Conservation (phyloP, 2,888 invertebrate genomes). For the Pristionchus entomophagus region DNA sequence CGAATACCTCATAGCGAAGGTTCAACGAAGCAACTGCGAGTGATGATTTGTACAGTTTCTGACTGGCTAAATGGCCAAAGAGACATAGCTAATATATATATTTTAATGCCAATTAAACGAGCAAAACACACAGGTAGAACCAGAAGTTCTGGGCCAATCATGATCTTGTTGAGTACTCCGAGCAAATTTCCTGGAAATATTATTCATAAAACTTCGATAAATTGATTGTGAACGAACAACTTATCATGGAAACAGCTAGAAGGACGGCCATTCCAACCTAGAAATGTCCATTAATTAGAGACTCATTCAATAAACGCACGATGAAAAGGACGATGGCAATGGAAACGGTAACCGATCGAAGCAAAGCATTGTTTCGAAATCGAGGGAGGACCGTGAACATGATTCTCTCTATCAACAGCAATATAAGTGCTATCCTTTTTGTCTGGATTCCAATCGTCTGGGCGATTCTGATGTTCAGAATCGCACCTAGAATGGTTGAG, state of each 20-base stretch:
- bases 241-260: background rate
- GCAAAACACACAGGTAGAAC: background rate
- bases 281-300: background rate
- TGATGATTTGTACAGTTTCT: background rate
- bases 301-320: background rate
- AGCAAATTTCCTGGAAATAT: background rate
- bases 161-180: background rate
- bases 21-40: background rate
- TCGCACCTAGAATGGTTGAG: background rate
- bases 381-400: background rate
- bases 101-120: too few species aligned
- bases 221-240: background rate
- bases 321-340: background rate
- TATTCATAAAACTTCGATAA: too few species aligned
- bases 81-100: background rate
- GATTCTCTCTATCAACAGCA: background rate
- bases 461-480: background rate
- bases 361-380: background rate
- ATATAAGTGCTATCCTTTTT: background rate
- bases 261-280: background rate
- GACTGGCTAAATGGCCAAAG: background rate
- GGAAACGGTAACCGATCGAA: background rate
- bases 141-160: background rate
- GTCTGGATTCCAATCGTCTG: conserved; percentile 2
- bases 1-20: background rate